phyloP scores from a whole-genome alignment of 1,140 invertebrate species.

The Ctenoplectra terminalis region DNA sequence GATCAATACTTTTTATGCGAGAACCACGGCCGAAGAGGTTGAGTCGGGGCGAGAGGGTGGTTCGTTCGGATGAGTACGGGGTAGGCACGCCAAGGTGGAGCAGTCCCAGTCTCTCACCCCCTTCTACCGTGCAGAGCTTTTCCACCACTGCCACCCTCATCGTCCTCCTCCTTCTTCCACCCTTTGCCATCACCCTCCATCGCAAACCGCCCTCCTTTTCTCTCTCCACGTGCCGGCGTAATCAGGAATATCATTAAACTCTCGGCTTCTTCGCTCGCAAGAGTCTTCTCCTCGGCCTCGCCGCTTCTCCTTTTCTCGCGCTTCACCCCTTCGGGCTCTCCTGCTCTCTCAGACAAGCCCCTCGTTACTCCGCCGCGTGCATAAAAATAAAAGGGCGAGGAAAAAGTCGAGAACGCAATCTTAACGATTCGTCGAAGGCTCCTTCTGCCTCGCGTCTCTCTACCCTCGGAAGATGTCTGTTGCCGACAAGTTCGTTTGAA shows the following conservation, averaged over 20 bases:
- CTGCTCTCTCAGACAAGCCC: conserved; percentile 51
- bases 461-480: conserved; percentile 31
- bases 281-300: conserved; percentile 57
- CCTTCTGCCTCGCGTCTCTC: conserved; percentile 4
- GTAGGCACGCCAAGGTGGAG: conserved; percentile 66
- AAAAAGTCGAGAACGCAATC: conserved; percentile 63
- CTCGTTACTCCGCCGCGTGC: conserved; percentile 64
- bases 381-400: conserved; percentile 53
- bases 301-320: conserved; percentile 40
- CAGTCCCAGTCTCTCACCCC: conserved; percentile 32
- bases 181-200: not conserved
- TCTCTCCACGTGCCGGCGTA: conserved; percentile 72
- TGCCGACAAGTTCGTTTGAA: conserved; percentile 32
- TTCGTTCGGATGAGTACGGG: conserved; percentile 63
- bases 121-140: not conserved
- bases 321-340: conserved; percentile 17
- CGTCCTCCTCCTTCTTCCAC: not conserved
- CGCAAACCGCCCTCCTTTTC: conserved; percentile 49
- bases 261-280: conserved; percentile 75
- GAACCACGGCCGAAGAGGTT: conserved; percentile 64
- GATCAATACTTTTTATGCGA: conserved; percentile 82
- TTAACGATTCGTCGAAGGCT: conserved; percentile 66
- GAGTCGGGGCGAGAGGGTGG: conserved; percentile 54
- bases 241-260: conserved; percentile 83
- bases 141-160: not conserved